Evolutionary conservation across 1,140 invertebrate genomes (phyloP).

Genomic region (Zophobas morio): DNA sequence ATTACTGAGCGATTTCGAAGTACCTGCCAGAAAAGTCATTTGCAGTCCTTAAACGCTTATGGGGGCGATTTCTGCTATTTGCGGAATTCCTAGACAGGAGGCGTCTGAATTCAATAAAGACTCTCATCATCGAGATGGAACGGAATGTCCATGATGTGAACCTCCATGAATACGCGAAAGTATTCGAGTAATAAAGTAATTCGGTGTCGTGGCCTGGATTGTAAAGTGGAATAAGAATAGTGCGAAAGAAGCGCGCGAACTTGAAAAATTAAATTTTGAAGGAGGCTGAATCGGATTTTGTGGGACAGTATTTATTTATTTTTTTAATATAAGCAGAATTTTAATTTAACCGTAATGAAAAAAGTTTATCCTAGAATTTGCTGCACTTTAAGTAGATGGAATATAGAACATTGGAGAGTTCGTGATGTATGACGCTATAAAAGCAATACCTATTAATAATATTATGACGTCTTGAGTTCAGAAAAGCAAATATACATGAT

Average conservation of each 20-base stretch:
- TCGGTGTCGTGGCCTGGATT: conserved; percentile 44
- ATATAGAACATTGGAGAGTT: too few species aligned
- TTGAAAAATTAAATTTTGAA: conserved; percentile 6
- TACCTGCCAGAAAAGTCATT: conserved; percentile 51
- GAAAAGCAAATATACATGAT: too few species aligned
- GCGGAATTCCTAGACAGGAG: conserved; percentile 51
- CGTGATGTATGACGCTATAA: too few species aligned
- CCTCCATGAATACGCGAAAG: conserved; percentile 48
- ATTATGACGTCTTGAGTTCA: too few species aligned
- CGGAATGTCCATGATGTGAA: conserved; percentile 34
- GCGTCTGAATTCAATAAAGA: conserved; percentile 54
- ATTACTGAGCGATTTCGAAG: conserved; percentile 2
- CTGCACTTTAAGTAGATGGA: too few species aligned
- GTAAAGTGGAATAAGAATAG: conserved; percentile 10
- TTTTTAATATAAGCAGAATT: not conserved
- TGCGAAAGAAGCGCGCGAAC: not conserved
- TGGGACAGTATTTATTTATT: too few species aligned
- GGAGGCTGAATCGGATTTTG: too few species aligned
- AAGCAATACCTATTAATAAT: too few species aligned
- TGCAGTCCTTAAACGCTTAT: conserved; percentile 51
- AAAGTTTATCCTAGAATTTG: too few species aligned
- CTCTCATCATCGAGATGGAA: conserved; percentile 24
- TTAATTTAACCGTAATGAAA: not conserved
- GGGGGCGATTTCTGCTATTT: conserved; percentile 38
- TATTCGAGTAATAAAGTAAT: conserved; percentile 52